These are phyloP conservation scores for Apteryx owenii DNA, from an alignment of 2,113 vertebrate species.

Conservation along the genomic window DNA sequence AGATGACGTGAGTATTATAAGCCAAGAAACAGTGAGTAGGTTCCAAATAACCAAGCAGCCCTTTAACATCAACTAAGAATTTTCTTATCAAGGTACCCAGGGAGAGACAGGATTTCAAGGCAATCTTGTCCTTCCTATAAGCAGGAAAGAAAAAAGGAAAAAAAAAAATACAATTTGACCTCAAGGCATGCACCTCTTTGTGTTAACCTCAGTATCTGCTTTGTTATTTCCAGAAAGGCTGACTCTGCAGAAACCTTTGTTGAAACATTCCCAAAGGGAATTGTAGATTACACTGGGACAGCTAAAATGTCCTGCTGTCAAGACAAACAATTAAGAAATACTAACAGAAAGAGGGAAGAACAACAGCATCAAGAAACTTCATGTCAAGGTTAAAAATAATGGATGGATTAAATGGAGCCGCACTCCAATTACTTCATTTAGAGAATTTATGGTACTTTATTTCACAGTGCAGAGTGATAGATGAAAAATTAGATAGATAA, in stretches of 20 bases:
- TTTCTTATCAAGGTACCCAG: neutral
- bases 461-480: neutral
- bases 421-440: neutral
- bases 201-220: neutral
- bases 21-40: neutral
- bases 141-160: neutral
- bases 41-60: neutral
- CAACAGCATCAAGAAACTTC: neutral
- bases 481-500: neutral
- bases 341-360: neutral
- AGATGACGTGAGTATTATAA: rapidly evolving
- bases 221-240: slow-evolving; percentile 45
- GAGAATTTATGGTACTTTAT: neutral
- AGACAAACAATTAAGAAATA: slow-evolving; percentile 52
- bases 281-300: slow-evolving; percentile 26
- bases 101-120: neutral
- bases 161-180: neutral
- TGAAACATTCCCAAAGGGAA: slow-evolving; percentile 40
- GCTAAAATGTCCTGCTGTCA: slow-evolving; percentile 36
- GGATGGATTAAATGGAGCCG: neutral
- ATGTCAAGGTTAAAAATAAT: slow-evolving; percentile 18
- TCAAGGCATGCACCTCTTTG: neutral
- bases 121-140: neutral
- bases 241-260: slow-evolving; percentile 47
- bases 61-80: neutral